phyloP scores from a whole-genome alignment of 2,113 vertebrate genomes.

The Corythornis madagascariensis region DNA sequence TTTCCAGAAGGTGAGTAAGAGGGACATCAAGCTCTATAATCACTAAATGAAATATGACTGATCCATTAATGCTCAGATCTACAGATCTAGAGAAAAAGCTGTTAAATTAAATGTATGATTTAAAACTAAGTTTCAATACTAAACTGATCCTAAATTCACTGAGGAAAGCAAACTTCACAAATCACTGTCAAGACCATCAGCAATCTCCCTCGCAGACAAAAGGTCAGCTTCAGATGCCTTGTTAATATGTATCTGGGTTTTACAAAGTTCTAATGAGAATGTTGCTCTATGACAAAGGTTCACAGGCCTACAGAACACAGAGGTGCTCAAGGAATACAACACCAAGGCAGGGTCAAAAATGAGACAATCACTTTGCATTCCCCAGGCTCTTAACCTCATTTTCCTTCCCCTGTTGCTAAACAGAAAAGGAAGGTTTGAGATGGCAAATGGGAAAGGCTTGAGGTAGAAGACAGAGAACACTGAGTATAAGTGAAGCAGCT shows the following conservation, averaged over 20 bases:
- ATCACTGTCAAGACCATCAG: background rate
- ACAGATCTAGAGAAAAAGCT: constrained; percentile 29
- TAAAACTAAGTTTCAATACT: constrained; percentile 28
- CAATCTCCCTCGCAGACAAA: constrained; percentile 1
- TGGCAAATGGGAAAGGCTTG: background rate
- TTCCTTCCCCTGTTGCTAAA: background rate
- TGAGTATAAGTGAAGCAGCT: background rate
- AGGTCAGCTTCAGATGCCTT: constrained; percentile 16
- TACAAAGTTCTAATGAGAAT: background rate
- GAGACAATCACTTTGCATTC: background rate
- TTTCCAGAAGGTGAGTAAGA: constrained; percentile 38
- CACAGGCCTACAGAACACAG: background rate
- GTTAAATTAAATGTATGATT: constrained; percentile 35
- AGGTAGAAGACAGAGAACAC: background rate
- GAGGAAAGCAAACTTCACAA: constrained; percentile 22
- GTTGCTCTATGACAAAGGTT: background rate
- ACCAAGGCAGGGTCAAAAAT: background rate
- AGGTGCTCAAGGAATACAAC: background rate
- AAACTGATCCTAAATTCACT: constrained; percentile 35
- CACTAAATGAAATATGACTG: constrained; percentile 11
- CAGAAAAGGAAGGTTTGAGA: background rate
- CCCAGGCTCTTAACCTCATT: background rate
- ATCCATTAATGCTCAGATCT: background rate
- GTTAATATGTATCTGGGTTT: constrained; percentile 23
- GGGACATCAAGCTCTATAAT: constrained; percentile 14